Conservation (phyloP, 2,113 vertebrate species). For the Paradisaea rubra region DNA sequence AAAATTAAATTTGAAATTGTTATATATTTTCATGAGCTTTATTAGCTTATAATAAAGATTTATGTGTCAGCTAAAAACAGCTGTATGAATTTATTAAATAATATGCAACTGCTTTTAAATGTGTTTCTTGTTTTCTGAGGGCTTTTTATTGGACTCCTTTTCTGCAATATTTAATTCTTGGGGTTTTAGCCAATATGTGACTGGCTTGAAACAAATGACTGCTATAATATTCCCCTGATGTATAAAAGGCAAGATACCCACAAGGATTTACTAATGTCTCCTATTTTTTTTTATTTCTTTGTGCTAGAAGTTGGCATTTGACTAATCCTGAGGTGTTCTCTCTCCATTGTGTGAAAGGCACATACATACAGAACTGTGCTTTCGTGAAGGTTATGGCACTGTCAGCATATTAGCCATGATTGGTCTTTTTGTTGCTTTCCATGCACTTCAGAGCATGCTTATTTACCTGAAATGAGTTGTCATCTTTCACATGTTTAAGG, state of each 20-base stretch:
- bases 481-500: not conserved
- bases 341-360: not conserved
- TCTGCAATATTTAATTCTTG: not conserved
- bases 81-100: not conserved
- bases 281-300: not conserved
- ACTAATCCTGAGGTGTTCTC: not conserved
- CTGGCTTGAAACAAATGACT: slow-evolving; percentile 1
- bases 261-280: not conserved
- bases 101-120: not conserved
- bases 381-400: not conserved
- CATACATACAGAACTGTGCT: not conserved
- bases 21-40: not conserved
- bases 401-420: not conserved
- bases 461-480: not conserved
- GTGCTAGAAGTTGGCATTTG: not conserved
- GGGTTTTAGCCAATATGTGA: not conserved
- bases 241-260: not conserved
- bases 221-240: not conserved
- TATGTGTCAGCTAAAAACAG: not conserved
- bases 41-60: not conserved
- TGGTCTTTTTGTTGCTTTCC: not conserved
- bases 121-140: slow-evolving; percentile 17
- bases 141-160: not conserved
- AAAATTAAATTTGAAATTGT: not conserved
- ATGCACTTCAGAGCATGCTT: not conserved